Conservation (phyloP, 2,113 vertebrate species). For the Melanocharis versteri region DNA sequence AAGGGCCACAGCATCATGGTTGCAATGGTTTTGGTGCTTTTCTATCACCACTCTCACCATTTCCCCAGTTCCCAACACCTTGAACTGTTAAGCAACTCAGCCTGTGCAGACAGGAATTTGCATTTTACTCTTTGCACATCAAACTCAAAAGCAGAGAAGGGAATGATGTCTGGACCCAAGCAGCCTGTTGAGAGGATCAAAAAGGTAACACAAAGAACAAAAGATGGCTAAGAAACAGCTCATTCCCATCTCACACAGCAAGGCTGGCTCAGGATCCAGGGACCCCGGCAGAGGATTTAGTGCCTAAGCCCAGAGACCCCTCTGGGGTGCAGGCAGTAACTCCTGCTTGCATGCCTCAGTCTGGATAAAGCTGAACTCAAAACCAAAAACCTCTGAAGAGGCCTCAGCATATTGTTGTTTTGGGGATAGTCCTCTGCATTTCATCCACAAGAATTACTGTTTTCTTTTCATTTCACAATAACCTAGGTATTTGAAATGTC, state of each 20-base stretch:
- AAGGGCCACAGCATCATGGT: background rate
- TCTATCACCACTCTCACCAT: background rate
- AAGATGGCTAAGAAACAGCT: constrained; percentile 22
- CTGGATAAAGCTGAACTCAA: background rate
- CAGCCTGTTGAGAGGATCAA: constrained; percentile 34
- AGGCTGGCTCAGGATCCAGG: background rate
- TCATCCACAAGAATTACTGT: constrained; percentile 35
- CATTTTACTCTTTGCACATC: background rate
- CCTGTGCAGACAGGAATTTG: background rate
- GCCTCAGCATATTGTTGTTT: constrained; percentile 44
- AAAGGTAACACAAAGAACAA: constrained; percentile 47
- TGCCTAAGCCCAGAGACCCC: constrained; percentile 28
- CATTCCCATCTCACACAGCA: background rate
- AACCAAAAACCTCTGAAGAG: constrained; percentile 11
- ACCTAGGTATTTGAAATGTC: constrained; percentile 41
- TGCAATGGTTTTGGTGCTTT: background rate
- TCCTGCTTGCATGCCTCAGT: background rate
- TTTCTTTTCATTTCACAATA: constrained; percentile 68
- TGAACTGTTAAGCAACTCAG: background rate
- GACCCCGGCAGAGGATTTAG: constrained; percentile 34
- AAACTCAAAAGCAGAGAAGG: background rate
- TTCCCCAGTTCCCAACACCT: background rate
- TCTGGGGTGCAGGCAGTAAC: constrained; percentile 14
- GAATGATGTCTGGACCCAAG: background rate
- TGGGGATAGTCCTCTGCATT: constrained; percentile 14